Conservation (phyloP, 2,888 invertebrate genomes). For the Tenodera sinensis region DNA sequence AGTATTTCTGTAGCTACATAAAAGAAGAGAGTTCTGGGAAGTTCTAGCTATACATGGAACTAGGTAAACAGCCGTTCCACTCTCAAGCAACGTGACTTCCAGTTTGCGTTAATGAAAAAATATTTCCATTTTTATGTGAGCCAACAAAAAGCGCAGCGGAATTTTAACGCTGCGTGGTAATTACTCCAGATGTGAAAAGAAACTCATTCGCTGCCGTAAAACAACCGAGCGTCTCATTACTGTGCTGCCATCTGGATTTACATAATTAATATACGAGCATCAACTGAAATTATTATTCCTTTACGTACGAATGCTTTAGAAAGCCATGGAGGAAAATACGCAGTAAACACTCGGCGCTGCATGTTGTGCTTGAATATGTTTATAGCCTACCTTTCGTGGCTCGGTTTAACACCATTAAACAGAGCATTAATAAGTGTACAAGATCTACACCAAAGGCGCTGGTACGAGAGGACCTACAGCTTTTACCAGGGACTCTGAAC, state of each 20-base stretch:
- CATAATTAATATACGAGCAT: background rate
- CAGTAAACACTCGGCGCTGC: background rate
- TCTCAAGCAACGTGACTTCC: no score
- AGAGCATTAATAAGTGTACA: no score
- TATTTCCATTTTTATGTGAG: background rate
- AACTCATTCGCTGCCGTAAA: background rate
- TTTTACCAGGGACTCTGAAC: no score
- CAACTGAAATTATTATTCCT: background rate
- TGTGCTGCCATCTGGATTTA: background rate
- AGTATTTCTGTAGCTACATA: background rate
- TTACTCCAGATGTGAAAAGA: background rate
- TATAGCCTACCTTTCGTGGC: background rate
- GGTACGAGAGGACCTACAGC: no score
- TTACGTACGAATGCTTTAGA: background rate
- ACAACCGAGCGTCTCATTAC: background rate
- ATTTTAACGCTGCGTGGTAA: background rate
- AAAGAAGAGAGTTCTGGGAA: background rate
- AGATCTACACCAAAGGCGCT: no score
- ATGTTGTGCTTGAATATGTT: background rate
- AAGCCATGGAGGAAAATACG: background rate
- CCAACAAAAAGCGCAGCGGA: background rate
- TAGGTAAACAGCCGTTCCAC: background rate
- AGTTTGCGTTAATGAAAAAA: background rate
- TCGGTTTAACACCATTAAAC: no score
- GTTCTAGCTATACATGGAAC: background rate